phyloP scores from a whole-genome alignment of 2,113 vertebrate species.

The Irena cyanogastra region DNA sequence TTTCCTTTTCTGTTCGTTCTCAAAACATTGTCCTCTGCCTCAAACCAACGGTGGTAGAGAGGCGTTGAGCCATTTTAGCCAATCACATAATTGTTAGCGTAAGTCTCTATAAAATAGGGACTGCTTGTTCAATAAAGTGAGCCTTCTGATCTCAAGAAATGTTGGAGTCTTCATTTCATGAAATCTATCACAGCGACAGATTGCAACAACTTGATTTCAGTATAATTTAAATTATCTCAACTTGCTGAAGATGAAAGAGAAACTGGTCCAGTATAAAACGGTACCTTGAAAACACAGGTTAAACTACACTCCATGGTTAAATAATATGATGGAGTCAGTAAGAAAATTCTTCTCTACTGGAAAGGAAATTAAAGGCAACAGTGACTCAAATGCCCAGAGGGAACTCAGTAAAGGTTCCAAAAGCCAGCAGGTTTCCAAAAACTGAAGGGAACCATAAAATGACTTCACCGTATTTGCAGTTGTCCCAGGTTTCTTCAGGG shows the following conservation, averaged over 20 bases:
- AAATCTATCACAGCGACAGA: no score
- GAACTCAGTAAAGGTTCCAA: conserved; percentile 30
- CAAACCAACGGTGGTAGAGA: no score
- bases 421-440: conserved; percentile 35
- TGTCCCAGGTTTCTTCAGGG: not conserved
- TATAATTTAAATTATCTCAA: not conserved
- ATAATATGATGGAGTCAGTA: not conserved
- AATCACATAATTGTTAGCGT: no score
- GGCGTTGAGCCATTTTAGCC: no score
- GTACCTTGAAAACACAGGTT: not conserved
- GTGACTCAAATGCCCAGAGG: conserved; percentile 42
- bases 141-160: no score
- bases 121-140: no score
- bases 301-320: not conserved
- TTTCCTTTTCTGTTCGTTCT: no score
- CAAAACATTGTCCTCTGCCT: no score
- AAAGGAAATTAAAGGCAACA: conserved; percentile 54
- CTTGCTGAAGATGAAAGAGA: not conserved
- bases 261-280: not conserved
- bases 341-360: conserved; percentile 34
- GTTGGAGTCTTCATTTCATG: no score
- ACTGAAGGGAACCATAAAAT: conserved; percentile 18
- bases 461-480: not conserved
- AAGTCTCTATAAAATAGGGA: no score
- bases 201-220: not conserved